phyloP scores from a whole-genome alignment of 2,888 invertebrate species.

The Netelia virgata region DNA sequence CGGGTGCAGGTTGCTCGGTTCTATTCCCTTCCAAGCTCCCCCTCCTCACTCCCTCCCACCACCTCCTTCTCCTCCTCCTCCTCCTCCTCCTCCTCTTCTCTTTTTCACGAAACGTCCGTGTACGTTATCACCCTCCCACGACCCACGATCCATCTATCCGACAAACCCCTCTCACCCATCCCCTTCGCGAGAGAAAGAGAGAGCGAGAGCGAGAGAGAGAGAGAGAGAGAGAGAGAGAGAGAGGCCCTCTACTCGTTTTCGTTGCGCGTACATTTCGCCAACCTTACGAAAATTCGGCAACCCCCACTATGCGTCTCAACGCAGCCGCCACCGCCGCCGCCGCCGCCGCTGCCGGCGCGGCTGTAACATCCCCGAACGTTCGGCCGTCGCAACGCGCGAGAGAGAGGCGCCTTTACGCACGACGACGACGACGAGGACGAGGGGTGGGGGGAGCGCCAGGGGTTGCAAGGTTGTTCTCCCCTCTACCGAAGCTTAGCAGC shows the following conservation, averaged over 20 bases:
- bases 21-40: slow-evolving; percentile 72
- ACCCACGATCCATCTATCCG: slow-evolving; percentile 63
- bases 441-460: slow-evolving; percentile 63
- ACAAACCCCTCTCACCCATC: slow-evolving; percentile 53
- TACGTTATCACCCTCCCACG: slow-evolving; percentile 70
- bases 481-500: slow-evolving; percentile 68
- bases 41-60: slow-evolving; percentile 20
- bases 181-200: slow-evolving; percentile 32
- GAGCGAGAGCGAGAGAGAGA: no score
- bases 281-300: slow-evolving; percentile 77
- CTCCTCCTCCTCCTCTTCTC: slow-evolving; percentile 66
- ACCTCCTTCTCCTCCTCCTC: no score
- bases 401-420: slow-evolving; percentile 65
- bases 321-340: slow-evolving; percentile 34
- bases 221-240: not conserved
- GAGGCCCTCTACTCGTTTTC: slow-evolving; percentile 56
- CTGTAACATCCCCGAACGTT: slow-evolving; percentile 70
- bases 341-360: slow-evolving; percentile 63
- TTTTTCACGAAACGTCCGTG: slow-evolving; percentile 64
- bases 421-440: slow-evolving; percentile 55
- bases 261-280: slow-evolving; percentile 69
- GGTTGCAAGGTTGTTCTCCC: slow-evolving; percentile 82
- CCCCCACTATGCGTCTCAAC: slow-evolving; percentile 66
- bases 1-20: slow-evolving; percentile 82
- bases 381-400: slow-evolving; percentile 55